Evolutionary conservation across 2,888 invertebrate genomes (phyloP), one percentile per base, ranked within the genome.

Genomic region (Hypomecis atomaria): DNA sequence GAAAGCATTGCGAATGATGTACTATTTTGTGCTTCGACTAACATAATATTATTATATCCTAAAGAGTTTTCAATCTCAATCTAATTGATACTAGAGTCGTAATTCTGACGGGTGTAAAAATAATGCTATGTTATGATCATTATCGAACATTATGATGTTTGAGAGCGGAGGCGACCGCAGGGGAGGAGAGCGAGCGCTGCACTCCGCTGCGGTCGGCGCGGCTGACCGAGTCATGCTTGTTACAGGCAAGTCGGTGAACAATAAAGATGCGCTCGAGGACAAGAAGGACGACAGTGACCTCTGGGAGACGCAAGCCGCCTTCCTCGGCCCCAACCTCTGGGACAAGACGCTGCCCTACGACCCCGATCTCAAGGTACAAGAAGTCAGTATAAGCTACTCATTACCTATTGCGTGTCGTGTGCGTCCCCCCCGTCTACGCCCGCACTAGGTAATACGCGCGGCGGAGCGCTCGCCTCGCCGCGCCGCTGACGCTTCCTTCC

Each of bases 301-400:
- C 75, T 97, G 97, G 97, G 98, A 98, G 94, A 97, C 97, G 85
- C 97, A 98, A 90, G 97, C 98, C 75, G 98, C 98, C 87, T 98
- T 98, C 94, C 95, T 99, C 81, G 98, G 98, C 71, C 98, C 98
- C 73, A 98, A 97, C 90, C 94, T 99, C 71, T 99, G 98, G 98
- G 98, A 98, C 93, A 98, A 98, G 93, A 97, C 98, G 78, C 94
- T 96, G 84, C 96, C 96, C 81, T 98, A 97, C 89, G 97, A 98
- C 93, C 96, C 97, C 88, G 98, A 98, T 95, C 97, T 98, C 94
- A 98, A 98, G 96, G 97, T 97, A 96, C 94, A 94, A 91, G 94
- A 94, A 94, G 94, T 94, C 94, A 94, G 93, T 94, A 93, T 81
- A 84, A 85, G 84, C 81, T 75, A 86, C 85, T 88, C 84, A 83